Base-by-base conservation (phyloP, 2,113 vertebrate species). In the Neogale vison region DNA sequence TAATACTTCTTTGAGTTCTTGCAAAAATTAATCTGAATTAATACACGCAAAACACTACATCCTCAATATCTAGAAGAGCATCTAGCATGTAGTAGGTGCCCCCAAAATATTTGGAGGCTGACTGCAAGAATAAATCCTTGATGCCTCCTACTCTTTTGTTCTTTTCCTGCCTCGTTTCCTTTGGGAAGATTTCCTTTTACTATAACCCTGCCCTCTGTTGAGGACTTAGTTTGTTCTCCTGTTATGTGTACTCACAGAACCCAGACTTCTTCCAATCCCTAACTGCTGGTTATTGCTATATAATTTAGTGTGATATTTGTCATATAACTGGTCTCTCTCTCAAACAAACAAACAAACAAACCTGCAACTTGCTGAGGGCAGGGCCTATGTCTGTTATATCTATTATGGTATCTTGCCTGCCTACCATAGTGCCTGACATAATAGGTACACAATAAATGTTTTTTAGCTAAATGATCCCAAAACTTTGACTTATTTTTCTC, bases 11-110 rank as follows among this genome's bases (percentile, higher is more conserved):
- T 86, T 74, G 29, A 12, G 7, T 77, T 39, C 31, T 47, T 86
- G 21, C 34, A 83, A 93, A 59, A 15, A 86, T 86, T 95, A 87
- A 88, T 86, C 14, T 95, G 67, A 93, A 42, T 86, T 81, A 87
- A 47, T 65, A 71, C 39, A 74, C 90, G 45, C 13, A 93, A 91
- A 87, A 3, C 14, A 50, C 3, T 34, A 61, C 63, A 76, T 88
- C 31, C 15, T n/a, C 31, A 52, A 5, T 57, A 77, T 1, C 47
- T 69, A 52, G 34, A 47, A 52, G 26, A 76, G n/a, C 93, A 9
- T 47, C 74, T 90, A 17, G 29, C n/a, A 82, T 69, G 1, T 65
- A 15, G 15, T 39, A 90, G 52, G 36, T 76, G 36, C 10, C 34
- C 18, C 82, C 52, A 21, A 92, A 76, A 47, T 83, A 76, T 74